A percentile compares a stretch with the other conserved stretches of the same genome.
Evolutionary conservation across 2,113 vertebrate species (phyloP).

Genomic region (Apaloderma vittatum): DNA sequence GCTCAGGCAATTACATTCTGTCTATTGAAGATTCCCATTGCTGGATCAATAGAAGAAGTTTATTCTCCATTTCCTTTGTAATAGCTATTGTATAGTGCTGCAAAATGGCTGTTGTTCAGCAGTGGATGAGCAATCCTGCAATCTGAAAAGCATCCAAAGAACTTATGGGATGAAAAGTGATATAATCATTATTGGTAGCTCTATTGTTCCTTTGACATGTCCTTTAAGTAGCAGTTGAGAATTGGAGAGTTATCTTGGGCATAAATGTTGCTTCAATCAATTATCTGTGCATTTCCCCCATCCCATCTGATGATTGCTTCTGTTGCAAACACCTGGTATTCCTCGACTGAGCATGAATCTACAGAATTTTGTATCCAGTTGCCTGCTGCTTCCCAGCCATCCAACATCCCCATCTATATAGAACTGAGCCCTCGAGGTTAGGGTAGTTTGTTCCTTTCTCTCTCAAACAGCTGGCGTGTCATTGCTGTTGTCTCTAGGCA

Average conservation of each 20-base stretch:
- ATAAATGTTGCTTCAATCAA: slow-evolving; percentile 13
- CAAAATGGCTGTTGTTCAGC: neutral
- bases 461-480: neutral
- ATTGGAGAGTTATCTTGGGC: slow-evolving; percentile 11
- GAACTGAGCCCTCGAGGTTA: neutral
- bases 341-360: neutral
- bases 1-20: neutral
- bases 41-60: slow-evolving; percentile 53
- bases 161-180: slow-evolving; percentile 11
- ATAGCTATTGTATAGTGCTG: neutral
- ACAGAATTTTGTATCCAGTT: neutral
- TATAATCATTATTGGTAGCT: slow-evolving; percentile 7
- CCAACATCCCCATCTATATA: neutral
- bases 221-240: slow-evolving; percentile 33
- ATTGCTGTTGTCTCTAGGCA: neutral
- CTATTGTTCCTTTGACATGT: slow-evolving; percentile 45
- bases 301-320: neutral
- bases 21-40: slow-evolving; percentile 2
- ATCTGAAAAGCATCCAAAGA: slow-evolving; percentile 23
- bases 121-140: slow-evolving; percentile 7
- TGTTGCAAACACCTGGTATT: neutral
- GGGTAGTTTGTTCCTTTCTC: neutral
- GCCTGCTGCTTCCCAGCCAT: neutral
- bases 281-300: slow-evolving; percentile 21
- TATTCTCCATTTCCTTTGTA: slow-evolving; percentile 61